phyloP scores from a whole-genome alignment of 2,113 vertebrate species.

The Gobiocypris rarus region DNA sequence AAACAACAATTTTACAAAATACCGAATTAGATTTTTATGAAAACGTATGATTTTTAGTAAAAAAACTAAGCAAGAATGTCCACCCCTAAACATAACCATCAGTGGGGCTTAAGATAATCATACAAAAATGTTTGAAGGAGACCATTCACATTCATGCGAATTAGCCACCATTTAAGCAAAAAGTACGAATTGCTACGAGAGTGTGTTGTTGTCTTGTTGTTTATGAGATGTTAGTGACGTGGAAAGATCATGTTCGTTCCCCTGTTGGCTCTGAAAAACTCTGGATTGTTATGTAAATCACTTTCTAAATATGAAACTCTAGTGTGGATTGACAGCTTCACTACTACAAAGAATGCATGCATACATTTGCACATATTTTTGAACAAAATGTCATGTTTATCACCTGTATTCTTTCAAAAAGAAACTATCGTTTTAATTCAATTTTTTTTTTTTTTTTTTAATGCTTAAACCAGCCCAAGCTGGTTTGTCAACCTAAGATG shows the following conservation, averaged over 20 bases:
- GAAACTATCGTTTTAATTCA: too few species aligned
- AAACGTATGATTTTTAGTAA: too few species aligned
- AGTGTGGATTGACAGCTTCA: background rate
- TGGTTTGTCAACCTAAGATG: background rate
- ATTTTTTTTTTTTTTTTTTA: background rate
- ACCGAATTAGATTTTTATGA: background rate
- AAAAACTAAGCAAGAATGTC: background rate
- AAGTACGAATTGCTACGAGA: too few species aligned
- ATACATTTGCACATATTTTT: background rate
- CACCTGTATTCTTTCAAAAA: background rate
- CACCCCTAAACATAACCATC: background rate
- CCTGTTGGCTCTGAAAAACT: background rate
- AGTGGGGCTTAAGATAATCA: too few species aligned
- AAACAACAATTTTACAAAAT: too few species aligned
- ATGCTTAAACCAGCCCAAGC: background rate
- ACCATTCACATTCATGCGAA: background rate
- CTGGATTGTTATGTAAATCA: background rate
- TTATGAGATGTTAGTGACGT: background rate
- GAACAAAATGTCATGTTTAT: background rate
- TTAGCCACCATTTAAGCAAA: too few species aligned
- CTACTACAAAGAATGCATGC: background rate
- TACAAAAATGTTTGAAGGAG: too few species aligned
- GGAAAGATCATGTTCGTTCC: background rate
- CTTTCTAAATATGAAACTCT: slow-evolving; percentile 17
- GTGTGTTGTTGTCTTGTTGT: background rate